Base-by-base conservation (phyloP, 2,113 vertebrate species). In the Zapus hudsonius region DNA sequence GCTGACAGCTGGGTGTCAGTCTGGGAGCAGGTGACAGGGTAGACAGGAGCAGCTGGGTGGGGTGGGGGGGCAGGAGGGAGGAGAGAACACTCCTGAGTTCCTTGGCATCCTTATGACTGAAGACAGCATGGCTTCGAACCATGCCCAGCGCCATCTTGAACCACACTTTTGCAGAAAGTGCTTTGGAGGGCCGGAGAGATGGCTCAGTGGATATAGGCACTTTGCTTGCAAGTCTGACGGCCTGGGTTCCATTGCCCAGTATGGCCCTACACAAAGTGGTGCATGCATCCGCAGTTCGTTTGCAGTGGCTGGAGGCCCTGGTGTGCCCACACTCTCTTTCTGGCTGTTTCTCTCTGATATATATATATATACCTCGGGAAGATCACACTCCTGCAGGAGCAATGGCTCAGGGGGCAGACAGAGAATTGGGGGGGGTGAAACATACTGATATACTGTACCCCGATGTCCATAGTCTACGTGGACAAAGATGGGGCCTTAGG, bases 61-160 rank as follows among this genome's bases (percentile, higher is more conserved):
- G 33, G 70, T 3, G 15, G 70, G 7, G 36, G 7, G 23, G 2
- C 6, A 23, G 29, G 3, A 7, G 27, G 0, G 1, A 25, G 31
- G 16, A 47, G 5, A 12, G 1, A 17, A 31, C 40, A 47, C 42
- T 27, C 31, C 29, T 5, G 47, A 36, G 69, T 19, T 52, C 59
- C 84, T 87, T 52, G 4, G 16, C 27, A 40, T 19, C 40, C 73
- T 57, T 33, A 63, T 2, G 7, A n/a, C 31, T 20, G 31, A 81
- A 81, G 42, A 10, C 23, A 7, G 33, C 25, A 3, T 19, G 27
- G 9, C 25, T 23, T 23, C 9, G 42, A 22, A 42, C 20, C 47
- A 20, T 36, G 1, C 25, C 69, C 31, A 79, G 19, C 40, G 33
- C 52, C 42, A 33, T 31, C 31, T 29, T 25, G n/a, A 75, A n/a